Evolutionary conservation across 2,888 invertebrate species (phyloP).

Genomic region (Liopterus haemorrhoidalis): DNA sequence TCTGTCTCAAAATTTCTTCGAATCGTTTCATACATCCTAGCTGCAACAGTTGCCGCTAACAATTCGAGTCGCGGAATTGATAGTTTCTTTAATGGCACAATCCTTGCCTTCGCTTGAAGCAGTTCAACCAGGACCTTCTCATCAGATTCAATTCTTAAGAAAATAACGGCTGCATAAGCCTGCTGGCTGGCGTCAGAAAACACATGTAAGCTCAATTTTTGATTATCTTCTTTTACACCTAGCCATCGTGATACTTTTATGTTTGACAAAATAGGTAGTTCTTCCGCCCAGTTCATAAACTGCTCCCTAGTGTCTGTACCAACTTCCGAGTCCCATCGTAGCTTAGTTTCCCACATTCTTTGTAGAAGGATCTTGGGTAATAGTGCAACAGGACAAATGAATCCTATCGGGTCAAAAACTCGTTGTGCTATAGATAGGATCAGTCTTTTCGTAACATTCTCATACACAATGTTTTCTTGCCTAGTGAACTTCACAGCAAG

Average conservation of each 20-base stretch:
- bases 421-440: conserved; percentile 25
- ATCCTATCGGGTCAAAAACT: conserved; percentile 32
- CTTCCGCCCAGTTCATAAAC: conserved; percentile 23
- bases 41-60: conserved; percentile 34
- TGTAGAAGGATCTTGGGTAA: conserved; percentile 31
- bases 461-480: conserved; percentile 12
- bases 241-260: conserved; percentile 1
- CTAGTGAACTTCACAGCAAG: conserved; percentile 4
- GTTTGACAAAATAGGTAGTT: conserved; percentile 2
- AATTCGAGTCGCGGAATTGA: conserved; percentile 38
- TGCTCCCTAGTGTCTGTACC: conserved; percentile 21
- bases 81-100: conserved; percentile 31
- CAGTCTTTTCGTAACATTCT: conserved; percentile 8
- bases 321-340: conserved; percentile 21
- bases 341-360: conserved; percentile 18
- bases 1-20: conserved; percentile 17
- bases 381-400: conserved; percentile 26
- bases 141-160: neutral
- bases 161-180: conserved; percentile 1
- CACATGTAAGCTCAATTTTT: conserved; percentile 5
- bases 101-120: conserved; percentile 33
- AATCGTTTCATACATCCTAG: conserved; percentile 25
- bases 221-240: conserved; percentile 4
- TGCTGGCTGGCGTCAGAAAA: conserved; percentile 5
- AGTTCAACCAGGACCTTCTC: conserved; percentile 30